Percentiles rank a stretch among this genome's conserved stretches.
Evolutionary conservation across 2,888 invertebrate species (phyloP).

Genomic region (Parascotia fuliginaria): DNA sequence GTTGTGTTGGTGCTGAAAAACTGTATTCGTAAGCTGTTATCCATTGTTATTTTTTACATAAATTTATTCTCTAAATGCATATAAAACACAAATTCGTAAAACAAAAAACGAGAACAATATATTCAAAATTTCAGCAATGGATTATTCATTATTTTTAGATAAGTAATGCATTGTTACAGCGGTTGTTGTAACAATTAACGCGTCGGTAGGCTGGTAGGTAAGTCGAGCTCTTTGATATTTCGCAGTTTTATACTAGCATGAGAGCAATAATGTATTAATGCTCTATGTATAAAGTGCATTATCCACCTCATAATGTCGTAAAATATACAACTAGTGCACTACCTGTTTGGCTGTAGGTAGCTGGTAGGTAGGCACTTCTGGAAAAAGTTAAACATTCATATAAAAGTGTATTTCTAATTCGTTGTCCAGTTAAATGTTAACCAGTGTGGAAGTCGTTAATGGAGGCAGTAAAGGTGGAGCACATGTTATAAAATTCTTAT

Average conservation of each 20-base stretch:
- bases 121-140: too few species aligned
- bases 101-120: too few species aligned
- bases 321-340: neutral
- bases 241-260: neutral
- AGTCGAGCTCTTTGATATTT: neutral
- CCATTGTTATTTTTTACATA: too few species aligned
- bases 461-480: slow-evolving; percentile 34
- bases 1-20: too few species aligned
- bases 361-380: neutral
- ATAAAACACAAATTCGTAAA: too few species aligned
- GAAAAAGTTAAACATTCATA: slow-evolving; percentile 1
- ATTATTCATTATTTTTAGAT: too few species aligned
- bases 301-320: neutral
- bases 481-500: slow-evolving; percentile 34
- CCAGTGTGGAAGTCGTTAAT: slow-evolving; percentile 34
- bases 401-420: slow-evolving; percentile 12
- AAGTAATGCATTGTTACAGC: too few species aligned
- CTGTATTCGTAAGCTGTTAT: too few species aligned
- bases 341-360: neutral
- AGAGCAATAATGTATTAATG: slow-evolving; percentile 2
- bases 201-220: too few species aligned
- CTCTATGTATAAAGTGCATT: neutral
- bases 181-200: too few species aligned
- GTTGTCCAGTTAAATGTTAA: slow-evolving; percentile 37
- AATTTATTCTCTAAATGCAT: too few species aligned